Evolutionary conservation across 2,888 invertebrate genomes (phyloP).

Genomic region (Bombylius discolor): DNA sequence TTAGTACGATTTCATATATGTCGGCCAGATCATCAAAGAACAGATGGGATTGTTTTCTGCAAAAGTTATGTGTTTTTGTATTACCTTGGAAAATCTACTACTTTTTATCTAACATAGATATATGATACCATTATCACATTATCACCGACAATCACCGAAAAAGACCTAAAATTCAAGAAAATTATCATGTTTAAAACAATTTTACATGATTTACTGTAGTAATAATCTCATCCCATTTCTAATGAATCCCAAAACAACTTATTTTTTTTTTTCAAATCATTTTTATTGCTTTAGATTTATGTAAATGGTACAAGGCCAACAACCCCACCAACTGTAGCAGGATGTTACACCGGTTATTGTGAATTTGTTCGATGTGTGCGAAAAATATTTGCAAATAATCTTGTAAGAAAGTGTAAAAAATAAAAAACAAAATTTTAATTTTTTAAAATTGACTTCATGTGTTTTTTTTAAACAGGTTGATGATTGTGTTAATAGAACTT

Average conservation of each 20-base stretch:
- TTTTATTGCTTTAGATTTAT: constrained; percentile 7
- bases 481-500: constrained; percentile 18
- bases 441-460: background rate
- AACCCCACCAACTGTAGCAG: constrained; percentile 10
- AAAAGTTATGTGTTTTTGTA: no score
- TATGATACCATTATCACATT: no score
- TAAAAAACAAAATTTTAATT: background rate
- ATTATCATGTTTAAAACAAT: background rate
- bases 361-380: constrained; percentile 47
- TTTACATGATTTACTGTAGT: background rate
- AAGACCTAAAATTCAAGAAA: no score
- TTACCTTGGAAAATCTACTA: no score
- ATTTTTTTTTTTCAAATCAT: no score
- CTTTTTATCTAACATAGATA: no score
- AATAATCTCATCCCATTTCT: no score
- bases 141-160: no score
- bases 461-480: constrained; percentile 17
- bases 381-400: constrained; percentile 42
- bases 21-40: no score
- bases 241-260: no score
- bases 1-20: no score
- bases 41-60: no score
- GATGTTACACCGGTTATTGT: constrained; percentile 46
- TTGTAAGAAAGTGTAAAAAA: constrained; percentile 33
- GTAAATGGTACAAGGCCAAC: constrained; percentile 16